These are phyloP conservation scores for Falcunculus frontatus DNA, from an alignment of 2,113 vertebrate genomes.

Conservation along the genomic window DNA sequence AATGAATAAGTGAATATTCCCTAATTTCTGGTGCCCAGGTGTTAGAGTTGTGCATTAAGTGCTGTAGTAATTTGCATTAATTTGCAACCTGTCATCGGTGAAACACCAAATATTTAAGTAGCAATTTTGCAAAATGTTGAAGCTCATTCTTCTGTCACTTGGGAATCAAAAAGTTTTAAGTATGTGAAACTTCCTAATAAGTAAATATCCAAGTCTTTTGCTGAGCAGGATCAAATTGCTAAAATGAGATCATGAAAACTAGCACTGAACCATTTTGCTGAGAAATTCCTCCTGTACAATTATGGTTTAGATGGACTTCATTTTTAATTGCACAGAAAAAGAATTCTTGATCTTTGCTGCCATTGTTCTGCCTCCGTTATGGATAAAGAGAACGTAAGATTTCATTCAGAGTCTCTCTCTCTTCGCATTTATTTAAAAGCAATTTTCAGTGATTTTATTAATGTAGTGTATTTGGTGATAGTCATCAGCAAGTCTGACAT, in stretches of 20 bases:
- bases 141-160: not conserved
- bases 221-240: not conserved
- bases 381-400: not conserved
- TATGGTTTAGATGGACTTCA: not conserved
- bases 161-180: not conserved
- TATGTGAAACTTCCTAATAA: not conserved
- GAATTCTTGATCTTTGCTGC: not conserved
- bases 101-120: not conserved
- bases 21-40: slow-evolving; percentile 27
- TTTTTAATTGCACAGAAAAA: not conserved
- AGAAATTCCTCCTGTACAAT: not conserved
- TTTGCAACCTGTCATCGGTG: not conserved
- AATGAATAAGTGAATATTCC: not conserved
- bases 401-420: not conserved
- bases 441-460: not conserved
- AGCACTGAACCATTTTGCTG: not conserved
- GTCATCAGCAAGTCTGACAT: not conserved
- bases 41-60: not conserved
- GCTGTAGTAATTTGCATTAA: not conserved
- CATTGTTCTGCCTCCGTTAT: not conserved
- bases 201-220: not conserved
- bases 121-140: not conserved
- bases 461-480: not conserved
- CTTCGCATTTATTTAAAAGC: not conserved
- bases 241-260: not conserved